Evolutionary conservation across 1,140 invertebrate genomes (phyloP), one percentile per base, ranked within the genome.

Genomic region (Melanaphis sacchari): DNA sequence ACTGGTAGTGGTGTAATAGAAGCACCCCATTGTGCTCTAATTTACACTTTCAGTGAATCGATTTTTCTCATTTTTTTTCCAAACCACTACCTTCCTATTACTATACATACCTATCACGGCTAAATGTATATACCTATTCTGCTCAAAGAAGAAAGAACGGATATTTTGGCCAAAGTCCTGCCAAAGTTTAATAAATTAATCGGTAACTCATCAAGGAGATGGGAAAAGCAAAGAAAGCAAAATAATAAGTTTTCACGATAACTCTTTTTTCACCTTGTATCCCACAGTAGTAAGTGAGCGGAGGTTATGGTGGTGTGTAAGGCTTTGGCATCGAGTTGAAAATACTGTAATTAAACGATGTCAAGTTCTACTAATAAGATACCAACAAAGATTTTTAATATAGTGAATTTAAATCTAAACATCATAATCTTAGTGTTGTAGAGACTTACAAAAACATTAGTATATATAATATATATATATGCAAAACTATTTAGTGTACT

Each of bases 101-200:
- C 8, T 2, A 43, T 36, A 38, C 1, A 11, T 85, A 40, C 40
- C 40, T 41, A 40, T 26, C 22, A 22, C 36, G 76, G 36, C 24
- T 59, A 59, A 43, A 1, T 81, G 21, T 82, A 82, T 84, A 41
- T 84, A 84, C 40, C 84, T 40, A 31, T 40, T 85, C 40, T 41
- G 84, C 5, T 40, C 26, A 26, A 38, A 92, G 22, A 49, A 46
- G 36, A 82, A 49, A 52, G 66, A 38, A 49, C 41, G 43, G 91
- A 92, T 82, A 92, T 46, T 89, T 92, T 92, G 91, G 91, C 91
- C 66, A 84, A 5, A 22, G 76, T 84, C 76, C 76, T 84, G 66
- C 91, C 41, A 43, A 92, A 92, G 91, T 92, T 92, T 92, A 92
- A 81, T 92, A 76, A 92, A 92, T 92, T 82, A 92, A 92, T 92